Evolutionary conservation across 2,797 vertebrate species (phyloP), one percentile per base, ranked within the genome.

Genomic region (Artibeus lituratus): DNA sequence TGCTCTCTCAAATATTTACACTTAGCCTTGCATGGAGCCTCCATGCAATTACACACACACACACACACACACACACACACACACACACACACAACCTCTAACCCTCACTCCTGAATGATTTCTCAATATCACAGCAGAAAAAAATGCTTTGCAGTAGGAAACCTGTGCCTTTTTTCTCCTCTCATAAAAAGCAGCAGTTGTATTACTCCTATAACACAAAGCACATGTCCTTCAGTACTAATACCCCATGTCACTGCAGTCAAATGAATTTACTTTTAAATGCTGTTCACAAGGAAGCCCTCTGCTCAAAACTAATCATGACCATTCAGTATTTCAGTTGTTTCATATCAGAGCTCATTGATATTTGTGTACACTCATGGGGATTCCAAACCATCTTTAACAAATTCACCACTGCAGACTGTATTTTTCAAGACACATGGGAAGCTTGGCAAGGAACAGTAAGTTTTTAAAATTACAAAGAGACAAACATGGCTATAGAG

Each of bases 201-300:
- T 81, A 57, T 95, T 80, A 86, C 35, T 86, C 53, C 72, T 83
- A 10, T 77, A 70, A 57, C 42, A 70, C 74, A 49, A 97, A 77
- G 67, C 90, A 14, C 74, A 67, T 90, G 49, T 92, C 84, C 87
- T 57, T 92, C 53, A 69, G 49, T 84, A 21, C 67, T 85, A 89
- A 76, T 47, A 86, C 29, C 62, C 83, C 83, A 62, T 67, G 70
- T 95, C 72, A 51, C n/a, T 51, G 80, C 88, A 96, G 78, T 65
- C 70, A 70, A 49, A 78, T 76, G 47, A 80, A 81, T 92, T 92
- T 80, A 57, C 59, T 96, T 96, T 82, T 92, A 92, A 95, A 93
- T 70, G 53, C n/a, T 59, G 10, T 73, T 95, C 80, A 15, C 51
- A n/a, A 32, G 73, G 72, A 97, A 93, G 57, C 42, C 65, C 78